Percentiles rank a stretch among this genome's conserved stretches.
These are phyloP conservation scores for Nicator chloris DNA, from an alignment of 2,113 vertebrate genomes.

Conservation along the genomic window DNA sequence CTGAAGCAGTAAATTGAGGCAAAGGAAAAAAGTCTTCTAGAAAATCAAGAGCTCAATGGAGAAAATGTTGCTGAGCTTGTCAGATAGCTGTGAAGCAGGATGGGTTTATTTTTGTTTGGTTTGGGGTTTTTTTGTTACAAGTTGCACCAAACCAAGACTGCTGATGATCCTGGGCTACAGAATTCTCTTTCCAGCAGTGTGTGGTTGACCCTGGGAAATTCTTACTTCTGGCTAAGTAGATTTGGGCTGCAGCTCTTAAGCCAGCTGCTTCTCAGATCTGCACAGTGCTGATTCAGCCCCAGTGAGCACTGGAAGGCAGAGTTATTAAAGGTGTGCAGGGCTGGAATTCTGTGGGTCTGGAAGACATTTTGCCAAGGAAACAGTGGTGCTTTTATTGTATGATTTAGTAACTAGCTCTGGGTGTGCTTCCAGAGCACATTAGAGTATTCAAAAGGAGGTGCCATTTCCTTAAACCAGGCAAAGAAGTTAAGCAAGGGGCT, in stretches of 20 bases:
- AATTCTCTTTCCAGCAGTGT: neutral
- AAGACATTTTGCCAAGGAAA: neutral
- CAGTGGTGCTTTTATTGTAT: neutral
- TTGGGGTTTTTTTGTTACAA: neutral
- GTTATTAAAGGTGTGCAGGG: neutral
- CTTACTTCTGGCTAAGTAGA: neutral
- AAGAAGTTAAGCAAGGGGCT: neutral
- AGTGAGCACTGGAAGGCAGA: neutral
- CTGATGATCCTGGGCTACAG: neutral
- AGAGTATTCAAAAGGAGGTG: neutral
- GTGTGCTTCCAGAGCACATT: neutral
- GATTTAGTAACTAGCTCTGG: neutral
- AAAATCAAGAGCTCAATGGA: neutral
- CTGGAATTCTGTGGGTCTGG: neutral
- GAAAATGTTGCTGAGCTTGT: neutral
- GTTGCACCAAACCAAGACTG: neutral
- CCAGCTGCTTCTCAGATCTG: neutral
- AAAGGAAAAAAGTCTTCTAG: neutral
- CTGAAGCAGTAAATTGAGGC: neutral
- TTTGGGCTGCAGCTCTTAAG: neutral
- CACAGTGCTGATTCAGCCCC: neutral
- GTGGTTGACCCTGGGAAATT: neutral
- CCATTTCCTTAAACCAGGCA: neutral
- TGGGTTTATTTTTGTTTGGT: neutral
- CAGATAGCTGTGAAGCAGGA: neutral